Evolutionary conservation across 2,797 vertebrate species (phyloP), one percentile per base, ranked within the genome.

Genomic region (Eleutherodactylus coqui): DNA sequence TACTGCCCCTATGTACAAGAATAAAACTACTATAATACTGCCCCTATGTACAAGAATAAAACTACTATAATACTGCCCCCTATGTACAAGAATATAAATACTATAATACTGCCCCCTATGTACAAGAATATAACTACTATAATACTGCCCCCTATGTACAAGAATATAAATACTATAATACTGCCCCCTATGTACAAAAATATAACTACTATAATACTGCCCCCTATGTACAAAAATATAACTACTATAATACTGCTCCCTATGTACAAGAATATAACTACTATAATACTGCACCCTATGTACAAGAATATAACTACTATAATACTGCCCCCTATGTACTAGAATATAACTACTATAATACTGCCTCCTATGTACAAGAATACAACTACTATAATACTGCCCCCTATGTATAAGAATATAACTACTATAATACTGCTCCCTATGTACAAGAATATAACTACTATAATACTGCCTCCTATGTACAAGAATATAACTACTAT

Each of bases 291-390:
- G 62, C 62, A 8, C 14, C 58, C 58, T 29, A 62, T 62, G 3
- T 62, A 62, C 58, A 62, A 62, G 58, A 62, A 62, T 62, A 62
- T 62, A 32, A 62, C 27, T 62, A 62, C 11, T 62, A 62, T 62
- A 32, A 62, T 62, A 62, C 27, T 32, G 58, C 27, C 47, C 5
- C 58, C 53, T 58, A 58, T 58, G 6, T 58, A 58, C 53, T n/a
- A 58, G 53, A 58, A 58, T 58, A 58, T 58, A 58, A 58, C 53
- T 58, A 58, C 53, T 58, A 58, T 58, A 58, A 58, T 58, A 58
- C 53, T 58, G n/a, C n/a, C n/a, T n/a, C n/a, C n/a, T n/a, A n/a
- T n/a, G n/a, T n/a, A n/a, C n/a, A n/a, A n/a, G n/a, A n/a, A n/a
- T n/a, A n/a, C n/a, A n/a, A n/a, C n/a, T n/a, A n/a, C n/a, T n/a